A percentile compares a stretch with the other conserved stretches of the same genome.
Evolutionary conservation across 2,888 invertebrate genomes (phyloP).

Genomic region (Melieria picta): DNA sequence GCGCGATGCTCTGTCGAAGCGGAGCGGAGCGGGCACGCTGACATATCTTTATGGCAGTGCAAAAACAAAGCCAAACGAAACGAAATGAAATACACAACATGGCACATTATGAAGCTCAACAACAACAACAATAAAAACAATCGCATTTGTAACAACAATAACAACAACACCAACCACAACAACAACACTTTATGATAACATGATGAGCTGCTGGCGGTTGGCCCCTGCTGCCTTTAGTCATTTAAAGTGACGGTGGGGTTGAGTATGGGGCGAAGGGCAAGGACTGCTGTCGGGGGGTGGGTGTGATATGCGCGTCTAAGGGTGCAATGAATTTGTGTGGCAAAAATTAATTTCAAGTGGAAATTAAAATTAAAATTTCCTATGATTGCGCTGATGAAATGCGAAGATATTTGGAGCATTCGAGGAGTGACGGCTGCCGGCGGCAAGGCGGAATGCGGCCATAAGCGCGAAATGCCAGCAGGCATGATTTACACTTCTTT

Average conservation of each 20-base stretch:
- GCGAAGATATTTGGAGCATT: slow-evolving; percentile 20
- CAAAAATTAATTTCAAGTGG: slow-evolving; percentile 62
- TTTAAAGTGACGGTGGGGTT: too few species aligned
- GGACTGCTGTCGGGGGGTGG: too few species aligned
- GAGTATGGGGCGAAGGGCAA: too few species aligned
- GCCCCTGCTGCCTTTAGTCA: too few species aligned
- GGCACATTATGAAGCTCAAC: slow-evolving; percentile 18
- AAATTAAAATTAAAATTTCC: slow-evolving; percentile 57
- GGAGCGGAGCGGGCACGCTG: not conserved
- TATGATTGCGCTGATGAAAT: slow-evolving; percentile 35
- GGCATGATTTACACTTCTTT: slow-evolving; percentile 42
- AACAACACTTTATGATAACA: too few species aligned
- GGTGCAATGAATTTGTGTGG: slow-evolving; percentile 31
- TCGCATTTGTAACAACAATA: too few species aligned
- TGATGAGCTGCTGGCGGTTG: too few species aligned
- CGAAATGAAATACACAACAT: slow-evolving; percentile 24
- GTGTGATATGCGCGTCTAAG: not conserved
- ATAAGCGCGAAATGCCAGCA: slow-evolving; percentile 16
- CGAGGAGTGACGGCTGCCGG: slow-evolving; percentile 3
- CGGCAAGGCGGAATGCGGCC: not conserved
- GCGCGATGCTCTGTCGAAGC: too few species aligned
- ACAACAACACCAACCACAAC: too few species aligned
- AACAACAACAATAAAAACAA: slow-evolving; percentile 3
- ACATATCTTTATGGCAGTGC: slow-evolving; percentile 3
- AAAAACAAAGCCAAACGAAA: slow-evolving; percentile 13